Evolutionary conservation across 2,888 invertebrate genomes (phyloP).

Genomic region (Punctoribates punctum): DNA sequence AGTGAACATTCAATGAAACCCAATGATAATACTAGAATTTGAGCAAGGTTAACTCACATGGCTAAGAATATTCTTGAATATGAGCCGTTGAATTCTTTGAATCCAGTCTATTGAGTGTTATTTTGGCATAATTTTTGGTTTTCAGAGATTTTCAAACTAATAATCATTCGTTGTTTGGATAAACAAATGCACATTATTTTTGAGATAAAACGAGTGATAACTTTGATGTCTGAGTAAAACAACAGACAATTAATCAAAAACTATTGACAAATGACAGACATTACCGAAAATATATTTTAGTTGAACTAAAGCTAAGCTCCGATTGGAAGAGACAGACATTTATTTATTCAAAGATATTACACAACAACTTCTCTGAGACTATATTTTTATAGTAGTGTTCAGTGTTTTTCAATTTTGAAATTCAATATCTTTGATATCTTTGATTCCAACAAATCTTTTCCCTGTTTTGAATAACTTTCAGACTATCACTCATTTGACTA

Average conservation of each 20-base stretch:
- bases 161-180: not conserved
- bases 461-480: not conserved
- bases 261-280: constrained; percentile 31
- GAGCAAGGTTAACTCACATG: too few species aligned
- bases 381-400: constrained; percentile 13
- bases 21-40: too few species aligned
- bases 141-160: too few species aligned
- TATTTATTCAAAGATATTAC: constrained; percentile 5
- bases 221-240: constrained; percentile 8
- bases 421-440: not conserved
- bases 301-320: not conserved
- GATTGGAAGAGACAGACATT: not conserved
- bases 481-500: too few species aligned
- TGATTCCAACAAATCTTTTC: not conserved
- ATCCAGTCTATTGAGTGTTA: too few species aligned
- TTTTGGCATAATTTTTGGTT: too few species aligned
- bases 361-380: not conserved
- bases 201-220: not conserved
- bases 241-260: constrained; percentile 26
- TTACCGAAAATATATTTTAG: not conserved
- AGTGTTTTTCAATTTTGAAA: constrained; percentile 7
- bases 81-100: too few species aligned
- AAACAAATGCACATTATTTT: not conserved
- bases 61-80: too few species aligned
- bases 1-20: too few species aligned